Percentiles rank a stretch among this genome's conserved stretches.
Evolutionary conservation across 2,797 vertebrate genomes (phyloP).

Genomic region (Lagorchestes hirsutus): DNA sequence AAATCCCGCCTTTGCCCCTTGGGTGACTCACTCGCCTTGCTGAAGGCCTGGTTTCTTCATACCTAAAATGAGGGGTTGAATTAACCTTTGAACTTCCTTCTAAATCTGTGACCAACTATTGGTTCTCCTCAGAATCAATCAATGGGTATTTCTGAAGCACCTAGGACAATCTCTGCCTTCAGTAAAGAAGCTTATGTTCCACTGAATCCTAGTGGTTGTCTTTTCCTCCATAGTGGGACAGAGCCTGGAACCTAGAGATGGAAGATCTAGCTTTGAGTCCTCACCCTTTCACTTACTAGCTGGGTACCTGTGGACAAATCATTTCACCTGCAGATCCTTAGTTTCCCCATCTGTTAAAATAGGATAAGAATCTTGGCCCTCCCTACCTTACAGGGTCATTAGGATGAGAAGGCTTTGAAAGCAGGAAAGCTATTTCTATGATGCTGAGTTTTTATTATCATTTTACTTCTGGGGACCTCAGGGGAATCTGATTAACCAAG

Average conservation of each 20-base stretch:
- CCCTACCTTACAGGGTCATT: background rate
- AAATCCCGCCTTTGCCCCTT: background rate
- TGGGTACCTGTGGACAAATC: background rate
- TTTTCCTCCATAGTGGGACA: background rate
- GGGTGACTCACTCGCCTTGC: background rate
- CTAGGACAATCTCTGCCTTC: background rate
- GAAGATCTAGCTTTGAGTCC: background rate
- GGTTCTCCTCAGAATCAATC: background rate
- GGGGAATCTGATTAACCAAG: background rate
- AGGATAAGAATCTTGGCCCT: background rate
- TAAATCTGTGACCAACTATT: background rate
- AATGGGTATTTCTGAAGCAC: background rate
- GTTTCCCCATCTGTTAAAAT: background rate
- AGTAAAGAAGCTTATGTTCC: background rate
- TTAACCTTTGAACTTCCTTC: background rate
- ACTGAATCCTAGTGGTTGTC: background rate
- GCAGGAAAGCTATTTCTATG: background rate
- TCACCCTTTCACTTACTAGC: background rate
- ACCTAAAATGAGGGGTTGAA: background rate
- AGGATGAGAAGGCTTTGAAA: background rate
- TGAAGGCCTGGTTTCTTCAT: background rate
- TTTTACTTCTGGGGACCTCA: too few relatives aligned
- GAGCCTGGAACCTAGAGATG: background rate
- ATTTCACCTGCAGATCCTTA: background rate
- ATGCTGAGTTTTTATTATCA: background rate